Base-by-base conservation (phyloP, 1,140 invertebrate genomes). In the Hyles euphorbiae region DNA sequence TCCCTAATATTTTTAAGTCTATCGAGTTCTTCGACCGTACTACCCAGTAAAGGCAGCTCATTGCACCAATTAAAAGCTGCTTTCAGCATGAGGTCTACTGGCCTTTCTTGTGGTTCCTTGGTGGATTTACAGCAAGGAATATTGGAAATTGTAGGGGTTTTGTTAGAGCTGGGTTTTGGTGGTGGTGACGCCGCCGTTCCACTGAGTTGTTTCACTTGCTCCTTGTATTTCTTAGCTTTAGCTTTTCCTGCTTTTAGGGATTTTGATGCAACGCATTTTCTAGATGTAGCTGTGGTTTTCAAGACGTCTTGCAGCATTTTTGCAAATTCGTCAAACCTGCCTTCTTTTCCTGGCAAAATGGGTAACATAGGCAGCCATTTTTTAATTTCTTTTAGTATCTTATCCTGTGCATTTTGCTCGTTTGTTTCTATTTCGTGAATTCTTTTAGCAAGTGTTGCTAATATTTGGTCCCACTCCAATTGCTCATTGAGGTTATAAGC, bases 291-390 rank as follows among this genome's bases (percentile, higher is more conserved):
- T 40, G 36, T 40, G 8, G 36, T 5, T 53, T 57, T 61, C 22
- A 56, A 48, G 3, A 36, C 58, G 40, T 54, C 53, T 50, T 63
- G 57, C 40, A 81, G 63, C 53, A 67, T 52, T 7, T 65, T 51
- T 7, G 62, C 64, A 53, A 67, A 68, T 50, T 63, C 33, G 45
- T 72, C 59, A n/a, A 71, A 22, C 47, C 68, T 69, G 34, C 48
- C 45, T 50, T 60, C 47, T 34, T 74, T 56, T n/a, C 48, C 52
- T 3, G 68, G 43, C 34, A 60, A 11, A 6, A 81, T 33, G 7
- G 76, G 76, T 43, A 81, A 55, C 59, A 65, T 74, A 3, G 58
- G 6, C 8, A 78, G 58, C 70, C 70, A 74, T 66, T 75, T 78
- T 0, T 9, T 58, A 32, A 75, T 76, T 70, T 81, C 72, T 60